These are phyloP conservation scores for Batillaria attramentaria DNA, from an alignment of 1,140 invertebrate genomes.

Conservation along the genomic window DNA sequence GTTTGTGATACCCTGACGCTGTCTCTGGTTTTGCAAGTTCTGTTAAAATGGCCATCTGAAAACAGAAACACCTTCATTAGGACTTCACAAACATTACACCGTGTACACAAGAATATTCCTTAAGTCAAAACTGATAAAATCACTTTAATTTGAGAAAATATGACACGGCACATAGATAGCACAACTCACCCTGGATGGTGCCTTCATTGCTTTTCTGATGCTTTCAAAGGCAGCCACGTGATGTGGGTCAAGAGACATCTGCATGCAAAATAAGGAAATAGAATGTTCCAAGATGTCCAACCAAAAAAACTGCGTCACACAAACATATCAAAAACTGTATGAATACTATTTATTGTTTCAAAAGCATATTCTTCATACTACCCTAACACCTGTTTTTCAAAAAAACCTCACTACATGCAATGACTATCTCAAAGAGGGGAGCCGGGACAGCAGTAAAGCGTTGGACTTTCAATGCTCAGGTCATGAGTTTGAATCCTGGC, in stretches of 20 bases:
- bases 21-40: conserved; percentile 62
- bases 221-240: conserved; percentile 64
- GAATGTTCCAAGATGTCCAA: neutral
- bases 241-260: conserved; percentile 60
- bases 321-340: neutral
- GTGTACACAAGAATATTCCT: too few relatives aligned
- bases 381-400: too few relatives aligned
- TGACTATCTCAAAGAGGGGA: too few relatives aligned
- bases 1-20: conserved; percentile 28
- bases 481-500: too few relatives aligned
- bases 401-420: too few relatives aligned
- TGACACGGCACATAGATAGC: too few relatives aligned
- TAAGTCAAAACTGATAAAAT: too few relatives aligned
- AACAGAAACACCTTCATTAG: neutral
- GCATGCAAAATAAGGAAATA: conserved; percentile 26
- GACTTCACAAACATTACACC: too few relatives aligned
- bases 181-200: conserved; percentile 63
- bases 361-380: neutral
- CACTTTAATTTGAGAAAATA: too few relatives aligned
- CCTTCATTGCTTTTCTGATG: conserved; percentile 62
- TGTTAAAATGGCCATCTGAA: conserved; percentile 66
- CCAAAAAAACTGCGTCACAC: too few relatives aligned
- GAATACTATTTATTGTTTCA: neutral
- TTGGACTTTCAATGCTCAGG: too few relatives aligned
- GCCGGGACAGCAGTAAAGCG: too few relatives aligned